Conservation (phyloP, 2,797 vertebrate genomes). For the Sebastes goodei region DNA sequence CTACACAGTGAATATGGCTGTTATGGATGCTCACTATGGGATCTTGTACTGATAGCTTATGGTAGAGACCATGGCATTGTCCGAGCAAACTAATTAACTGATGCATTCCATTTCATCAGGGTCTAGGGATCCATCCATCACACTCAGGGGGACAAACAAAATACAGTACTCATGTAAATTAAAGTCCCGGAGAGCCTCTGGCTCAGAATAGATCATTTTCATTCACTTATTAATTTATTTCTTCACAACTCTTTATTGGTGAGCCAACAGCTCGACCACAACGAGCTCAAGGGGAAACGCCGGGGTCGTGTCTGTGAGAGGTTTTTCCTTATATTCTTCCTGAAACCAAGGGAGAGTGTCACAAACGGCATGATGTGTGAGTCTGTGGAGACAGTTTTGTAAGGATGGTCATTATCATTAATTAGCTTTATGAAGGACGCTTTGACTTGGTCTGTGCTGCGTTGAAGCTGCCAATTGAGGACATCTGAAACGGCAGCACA, state of each 20-base stretch:
- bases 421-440: background rate
- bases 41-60: conserved; percentile 28
- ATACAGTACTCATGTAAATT: conserved; percentile 81
- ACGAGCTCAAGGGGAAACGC: conserved; percentile 38
- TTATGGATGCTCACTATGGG: background rate
- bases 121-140: conserved; percentile 77
- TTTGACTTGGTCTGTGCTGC: background rate
- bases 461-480: background rate
- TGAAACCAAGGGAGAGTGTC: conserved; percentile 5
- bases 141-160: conserved; percentile 72
- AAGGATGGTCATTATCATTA: background rate
- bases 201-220: conserved; percentile 68
- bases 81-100: conserved; percentile 82
- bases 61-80: conserved; percentile 59
- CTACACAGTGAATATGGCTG: background rate
- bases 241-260: conserved; percentile 54
- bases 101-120: conserved; percentile 81
- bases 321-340: background rate
- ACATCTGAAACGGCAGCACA: background rate
- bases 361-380: background rate
- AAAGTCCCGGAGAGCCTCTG: conserved; percentile 64
- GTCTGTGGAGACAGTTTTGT: background rate
- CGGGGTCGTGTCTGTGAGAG: conserved; percentile 17
- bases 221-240: conserved; percentile 71
- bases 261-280: conserved; percentile 15